These are phyloP conservation scores for Amazona vittata DNA, from an alignment of 2,113 vertebrate genomes.

Conservation along the genomic window DNA sequence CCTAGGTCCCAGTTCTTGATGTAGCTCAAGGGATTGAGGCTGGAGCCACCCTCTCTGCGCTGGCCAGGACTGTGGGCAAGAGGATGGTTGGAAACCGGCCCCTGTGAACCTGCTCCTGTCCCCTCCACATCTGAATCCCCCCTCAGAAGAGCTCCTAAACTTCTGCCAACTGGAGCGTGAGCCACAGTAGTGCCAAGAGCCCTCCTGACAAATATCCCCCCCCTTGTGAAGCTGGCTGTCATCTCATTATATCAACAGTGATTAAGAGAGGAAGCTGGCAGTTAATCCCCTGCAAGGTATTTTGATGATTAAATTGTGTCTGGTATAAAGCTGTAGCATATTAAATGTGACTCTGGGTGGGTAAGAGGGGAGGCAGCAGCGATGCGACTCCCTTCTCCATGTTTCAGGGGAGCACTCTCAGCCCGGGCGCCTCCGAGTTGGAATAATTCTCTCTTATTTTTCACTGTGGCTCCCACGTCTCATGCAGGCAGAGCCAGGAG, in stretches of 20 bases:
- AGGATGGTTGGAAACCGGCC: background rate
- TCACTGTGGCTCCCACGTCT: background rate
- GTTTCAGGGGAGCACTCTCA: background rate
- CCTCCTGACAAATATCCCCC: background rate
- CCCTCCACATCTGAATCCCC: background rate
- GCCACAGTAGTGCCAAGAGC: background rate
- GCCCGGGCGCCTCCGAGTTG: background rate
- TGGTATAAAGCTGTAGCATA: background rate
- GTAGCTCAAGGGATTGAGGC: background rate
- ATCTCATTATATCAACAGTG: conserved; percentile 8
- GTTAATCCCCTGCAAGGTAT: conserved; percentile 39
- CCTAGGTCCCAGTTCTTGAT: background rate
- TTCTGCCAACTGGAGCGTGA: background rate
- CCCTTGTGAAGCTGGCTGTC: background rate
- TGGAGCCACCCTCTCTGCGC: background rate
- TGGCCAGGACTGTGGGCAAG: background rate
- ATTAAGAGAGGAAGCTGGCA: conserved; percentile 26
- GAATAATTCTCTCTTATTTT: background rate
- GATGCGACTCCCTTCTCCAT: background rate
- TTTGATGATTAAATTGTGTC: conserved; percentile 1
- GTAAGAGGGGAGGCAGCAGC: background rate
- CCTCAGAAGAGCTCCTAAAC: background rate
- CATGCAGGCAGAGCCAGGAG: background rate
- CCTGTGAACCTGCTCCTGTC: background rate
- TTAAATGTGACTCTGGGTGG: background rate